These are phyloP conservation scores for Metopia argyrocephala DNA, from an alignment of 2,888 invertebrate genomes.

Conservation along the genomic window DNA sequence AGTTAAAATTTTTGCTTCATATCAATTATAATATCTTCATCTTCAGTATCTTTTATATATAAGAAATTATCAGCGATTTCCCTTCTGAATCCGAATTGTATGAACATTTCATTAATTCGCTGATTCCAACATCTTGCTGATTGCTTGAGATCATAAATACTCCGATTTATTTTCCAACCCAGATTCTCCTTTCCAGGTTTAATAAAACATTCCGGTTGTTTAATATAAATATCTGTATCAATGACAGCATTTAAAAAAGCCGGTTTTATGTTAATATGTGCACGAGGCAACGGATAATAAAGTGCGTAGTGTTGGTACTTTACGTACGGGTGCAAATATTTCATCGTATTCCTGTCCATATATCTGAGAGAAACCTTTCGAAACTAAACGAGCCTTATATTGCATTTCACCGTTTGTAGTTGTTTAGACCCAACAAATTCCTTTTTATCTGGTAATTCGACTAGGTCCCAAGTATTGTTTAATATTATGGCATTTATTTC, in stretches of 20 bases:
- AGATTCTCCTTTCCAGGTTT: background rate
- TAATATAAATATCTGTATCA: slow-evolving; percentile 8
- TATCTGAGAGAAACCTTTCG: slow-evolving; percentile 16
- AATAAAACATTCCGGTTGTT: slow-evolving; percentile 9
- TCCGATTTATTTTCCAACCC: background rate
- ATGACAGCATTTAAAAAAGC: background rate
- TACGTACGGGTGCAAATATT: slow-evolving; percentile 8
- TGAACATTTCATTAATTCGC: background rate
- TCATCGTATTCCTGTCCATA: slow-evolving; percentile 12
- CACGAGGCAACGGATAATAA: background rate
- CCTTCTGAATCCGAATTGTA: no score
- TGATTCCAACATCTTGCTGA: background rate
- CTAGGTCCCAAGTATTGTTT: slow-evolving; percentile 22
- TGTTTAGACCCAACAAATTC: background rate
- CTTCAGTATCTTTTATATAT: no score
- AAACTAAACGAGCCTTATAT: slow-evolving; percentile 18
- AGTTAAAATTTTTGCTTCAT: no score
- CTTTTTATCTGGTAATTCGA: background rate
- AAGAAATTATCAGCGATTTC: no score
- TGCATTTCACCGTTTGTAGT: background rate
- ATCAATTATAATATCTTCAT: no score
- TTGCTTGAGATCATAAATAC: no score
- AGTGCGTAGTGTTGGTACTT: slow-evolving; percentile 1
- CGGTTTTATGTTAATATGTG: slow-evolving; percentile 25
- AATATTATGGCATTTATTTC: slow-evolving; percentile 4